Percentiles rank a stretch among this genome's conserved stretches.
phyloP scores from a whole-genome alignment of 2,888 invertebrate species.

The Drosophila gaucha region DNA sequence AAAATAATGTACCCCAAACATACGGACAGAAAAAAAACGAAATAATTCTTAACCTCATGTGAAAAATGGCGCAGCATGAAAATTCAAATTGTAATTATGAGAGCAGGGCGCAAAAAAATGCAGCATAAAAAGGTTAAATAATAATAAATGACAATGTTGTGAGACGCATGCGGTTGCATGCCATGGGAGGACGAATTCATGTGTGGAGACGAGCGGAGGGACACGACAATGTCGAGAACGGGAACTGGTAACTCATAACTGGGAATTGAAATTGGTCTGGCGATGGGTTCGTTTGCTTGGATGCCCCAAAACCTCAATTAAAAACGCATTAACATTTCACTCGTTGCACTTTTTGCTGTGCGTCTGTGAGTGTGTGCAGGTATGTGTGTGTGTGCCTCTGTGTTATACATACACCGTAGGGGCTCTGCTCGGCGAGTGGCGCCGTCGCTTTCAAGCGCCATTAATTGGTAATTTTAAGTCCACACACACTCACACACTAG shows the following conservation, averaged over 20 bases:
- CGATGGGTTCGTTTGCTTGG: conserved; percentile 55
- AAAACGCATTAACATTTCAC: conserved; percentile 82
- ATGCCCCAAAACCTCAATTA: conserved; percentile 82
- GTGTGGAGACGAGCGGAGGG: conserved; percentile 7
- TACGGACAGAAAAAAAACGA: conserved; percentile 5
- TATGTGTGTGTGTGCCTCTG: conserved; percentile 29
- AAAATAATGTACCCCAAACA: conserved; percentile 56
- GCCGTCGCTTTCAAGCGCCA: conserved; percentile 72
- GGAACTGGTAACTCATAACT: conserved; percentile 20
- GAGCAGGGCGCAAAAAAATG: conserved; percentile 30
- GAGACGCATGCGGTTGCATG: conserved; percentile 53
- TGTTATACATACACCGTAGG: conserved; percentile 74
- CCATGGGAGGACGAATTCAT: neutral
- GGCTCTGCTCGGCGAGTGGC: conserved; percentile 65
- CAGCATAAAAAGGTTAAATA: conserved; percentile 63
- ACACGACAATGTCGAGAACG: conserved; percentile 17
- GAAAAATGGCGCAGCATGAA: conserved; percentile 68
- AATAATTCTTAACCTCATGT: conserved; percentile 41
- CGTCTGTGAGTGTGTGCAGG: conserved; percentile 25
- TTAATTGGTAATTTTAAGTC: conserved; percentile 70
- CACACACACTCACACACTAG: conserved; percentile 29
- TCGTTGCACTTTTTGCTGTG: conserved; percentile 66
- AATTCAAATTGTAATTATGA: conserved; percentile 75
- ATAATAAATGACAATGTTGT: conserved; percentile 79
- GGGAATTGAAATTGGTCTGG: conserved; percentile 26